Conservation (phyloP, 2,797 vertebrate genomes). For the Nothura maculosa region DNA sequence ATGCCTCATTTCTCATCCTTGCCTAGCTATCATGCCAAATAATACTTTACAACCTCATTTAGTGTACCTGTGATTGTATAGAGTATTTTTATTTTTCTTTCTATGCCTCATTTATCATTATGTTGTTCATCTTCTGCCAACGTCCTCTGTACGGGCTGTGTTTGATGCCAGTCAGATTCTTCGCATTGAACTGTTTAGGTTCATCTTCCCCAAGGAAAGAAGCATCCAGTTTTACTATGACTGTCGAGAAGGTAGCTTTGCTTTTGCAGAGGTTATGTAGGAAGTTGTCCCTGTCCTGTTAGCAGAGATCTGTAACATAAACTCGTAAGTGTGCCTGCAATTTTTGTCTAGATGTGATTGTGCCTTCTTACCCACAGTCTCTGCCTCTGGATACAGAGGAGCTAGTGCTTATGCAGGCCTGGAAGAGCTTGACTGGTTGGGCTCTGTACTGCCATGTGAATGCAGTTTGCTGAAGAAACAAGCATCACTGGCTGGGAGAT, state of each 20-base stretch:
- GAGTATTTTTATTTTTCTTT: not conserved
- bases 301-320: not conserved
- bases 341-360: not conserved
- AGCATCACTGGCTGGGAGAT: not conserved
- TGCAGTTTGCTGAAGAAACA: not conserved
- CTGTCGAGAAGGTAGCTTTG: not conserved
- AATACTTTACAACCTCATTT: not conserved
- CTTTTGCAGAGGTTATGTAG: not conserved
- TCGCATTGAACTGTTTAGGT: not conserved
- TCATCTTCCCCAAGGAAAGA: not conserved
- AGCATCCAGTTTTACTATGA: not conserved
- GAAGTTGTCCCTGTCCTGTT: not conserved
- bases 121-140: not conserved
- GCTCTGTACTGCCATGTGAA: not conserved
- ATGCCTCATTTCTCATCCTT: constrained; percentile 40
- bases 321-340: accelerated
- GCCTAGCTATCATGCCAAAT: not conserved
- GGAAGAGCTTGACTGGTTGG: not conserved
- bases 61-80: not conserved
- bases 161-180: not conserved
- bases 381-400: not conserved
- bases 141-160: not conserved
- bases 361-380: not conserved
- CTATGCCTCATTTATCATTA: not conserved
- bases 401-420: not conserved